Conservation (phyloP, 2,888 invertebrate species). For the Tillus elongatus region DNA sequence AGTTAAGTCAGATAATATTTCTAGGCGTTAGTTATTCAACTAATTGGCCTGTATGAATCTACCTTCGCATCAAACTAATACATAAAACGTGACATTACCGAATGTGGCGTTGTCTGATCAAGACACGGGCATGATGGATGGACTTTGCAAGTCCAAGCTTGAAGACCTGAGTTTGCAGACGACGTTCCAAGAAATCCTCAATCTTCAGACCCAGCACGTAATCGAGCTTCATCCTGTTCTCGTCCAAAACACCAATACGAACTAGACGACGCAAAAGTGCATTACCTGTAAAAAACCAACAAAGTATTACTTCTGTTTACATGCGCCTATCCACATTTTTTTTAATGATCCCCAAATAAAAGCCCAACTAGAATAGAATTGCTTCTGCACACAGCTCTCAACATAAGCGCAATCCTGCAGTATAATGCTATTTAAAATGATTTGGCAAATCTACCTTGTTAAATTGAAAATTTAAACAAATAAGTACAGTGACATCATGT, state of each 20-base stretch:
- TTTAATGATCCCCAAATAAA: constrained; percentile 9
- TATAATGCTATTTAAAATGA: too few relatives aligned
- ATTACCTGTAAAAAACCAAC: constrained; percentile 79
- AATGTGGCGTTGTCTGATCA: constrained; percentile 98
- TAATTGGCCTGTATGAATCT: constrained; percentile 73
- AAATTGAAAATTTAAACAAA: too few relatives aligned
- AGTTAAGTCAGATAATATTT: constrained; percentile 10
- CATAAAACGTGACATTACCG: constrained; percentile 57
- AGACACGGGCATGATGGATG: constrained; percentile 97
- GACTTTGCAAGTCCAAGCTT: constrained; percentile 98
- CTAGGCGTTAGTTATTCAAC: constrained; percentile 38
- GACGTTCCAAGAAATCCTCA: constrained; percentile 98
- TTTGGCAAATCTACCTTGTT: too few relatives aligned
- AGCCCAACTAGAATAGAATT: too few relatives aligned
- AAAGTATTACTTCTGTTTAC: constrained; percentile 13
- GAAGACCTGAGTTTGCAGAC: constrained; percentile 98
- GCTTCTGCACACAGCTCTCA: too few relatives aligned
- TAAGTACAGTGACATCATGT: too few relatives aligned
- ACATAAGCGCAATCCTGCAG: too few relatives aligned
- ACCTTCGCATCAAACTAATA: constrained; percentile 14
- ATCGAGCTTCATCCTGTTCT: constrained; percentile 99
- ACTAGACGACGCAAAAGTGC: constrained; percentile 95
- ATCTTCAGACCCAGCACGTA: constrained; percentile 98
- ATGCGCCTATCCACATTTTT: constrained; percentile 2
- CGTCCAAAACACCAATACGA: constrained; percentile 95